phyloP scores from a whole-genome alignment of 2,113 vertebrate species.

The Spheniscus mendiculus region DNA sequence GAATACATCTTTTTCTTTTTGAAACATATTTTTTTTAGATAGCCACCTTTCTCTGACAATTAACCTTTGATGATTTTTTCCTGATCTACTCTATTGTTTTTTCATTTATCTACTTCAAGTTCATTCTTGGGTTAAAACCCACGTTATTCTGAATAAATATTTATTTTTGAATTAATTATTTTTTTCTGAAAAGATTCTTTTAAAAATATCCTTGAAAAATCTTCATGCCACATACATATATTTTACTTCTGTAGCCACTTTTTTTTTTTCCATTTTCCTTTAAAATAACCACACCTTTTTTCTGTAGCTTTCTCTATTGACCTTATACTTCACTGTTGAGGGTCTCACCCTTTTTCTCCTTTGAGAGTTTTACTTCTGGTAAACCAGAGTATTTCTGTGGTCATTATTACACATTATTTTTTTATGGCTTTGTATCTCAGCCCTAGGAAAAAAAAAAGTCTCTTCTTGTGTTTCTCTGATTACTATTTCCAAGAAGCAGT shows the following conservation, averaged over 20 bases:
- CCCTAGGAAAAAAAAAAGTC: background rate
- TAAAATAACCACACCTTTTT: background rate
- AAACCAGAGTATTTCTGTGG: background rate
- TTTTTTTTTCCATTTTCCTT: background rate
- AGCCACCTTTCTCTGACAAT: background rate
- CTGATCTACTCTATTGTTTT: fast-evolving
- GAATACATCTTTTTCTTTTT: background rate
- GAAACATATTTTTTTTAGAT: background rate
- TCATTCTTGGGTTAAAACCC: background rate
- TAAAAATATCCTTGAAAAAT: fast-evolving
- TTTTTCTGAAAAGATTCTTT: background rate
- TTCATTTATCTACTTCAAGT: background rate
- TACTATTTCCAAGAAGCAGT: background rate
- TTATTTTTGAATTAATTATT: background rate
- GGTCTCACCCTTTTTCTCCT: background rate
- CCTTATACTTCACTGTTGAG: background rate
- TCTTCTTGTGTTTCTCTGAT: background rate
- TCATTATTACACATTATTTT: background rate
- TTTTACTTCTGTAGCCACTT: background rate
- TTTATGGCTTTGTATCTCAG: background rate
- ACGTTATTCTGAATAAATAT: background rate
- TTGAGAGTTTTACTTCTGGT: background rate
- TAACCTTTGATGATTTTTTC: background rate
- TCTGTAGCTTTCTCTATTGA: background rate
- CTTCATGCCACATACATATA: background rate